A percentile compares a stretch with the other conserved stretches of the same genome.
Conservation (phyloP, 2,888 invertebrate species). For the Punctoribates punctum region DNA sequence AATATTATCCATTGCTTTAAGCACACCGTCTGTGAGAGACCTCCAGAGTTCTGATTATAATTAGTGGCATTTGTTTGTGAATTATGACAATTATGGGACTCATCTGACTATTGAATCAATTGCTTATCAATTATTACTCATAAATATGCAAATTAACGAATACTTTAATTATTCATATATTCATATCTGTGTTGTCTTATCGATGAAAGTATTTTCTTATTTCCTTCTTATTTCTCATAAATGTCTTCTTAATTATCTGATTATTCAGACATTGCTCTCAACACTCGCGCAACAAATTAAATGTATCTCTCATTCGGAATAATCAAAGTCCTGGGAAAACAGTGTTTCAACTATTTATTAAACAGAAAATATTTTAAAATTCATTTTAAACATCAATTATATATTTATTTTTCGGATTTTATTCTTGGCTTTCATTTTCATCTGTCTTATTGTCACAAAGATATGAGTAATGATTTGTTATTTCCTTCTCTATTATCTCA, state of each 20-base stretch:
- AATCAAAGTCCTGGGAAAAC: no score
- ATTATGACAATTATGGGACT: not conserved
- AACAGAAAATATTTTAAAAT: no score
- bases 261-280: not conserved
- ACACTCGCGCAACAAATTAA: not conserved
- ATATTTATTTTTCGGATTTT: no score
- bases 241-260: not conserved
- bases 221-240: no score
- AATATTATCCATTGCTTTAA: not conserved
- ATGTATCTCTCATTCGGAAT: not conserved
- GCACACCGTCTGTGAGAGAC: not conserved
- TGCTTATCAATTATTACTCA: not conserved
- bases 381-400: no score
- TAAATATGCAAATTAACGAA: not conserved
- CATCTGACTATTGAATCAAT: not conserved
- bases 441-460: not conserved
- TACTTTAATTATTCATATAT: no score
- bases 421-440: no score
- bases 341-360: no score
- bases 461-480: constrained; percentile 1
- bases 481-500: not conserved
- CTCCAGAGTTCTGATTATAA: not conserved
- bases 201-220: no score
- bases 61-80: constrained; percentile 14
- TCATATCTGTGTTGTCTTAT: no score